Evolutionary conservation across 2,113 vertebrate genomes (phyloP).

Genomic region (Hiodon tergisus): DNA sequence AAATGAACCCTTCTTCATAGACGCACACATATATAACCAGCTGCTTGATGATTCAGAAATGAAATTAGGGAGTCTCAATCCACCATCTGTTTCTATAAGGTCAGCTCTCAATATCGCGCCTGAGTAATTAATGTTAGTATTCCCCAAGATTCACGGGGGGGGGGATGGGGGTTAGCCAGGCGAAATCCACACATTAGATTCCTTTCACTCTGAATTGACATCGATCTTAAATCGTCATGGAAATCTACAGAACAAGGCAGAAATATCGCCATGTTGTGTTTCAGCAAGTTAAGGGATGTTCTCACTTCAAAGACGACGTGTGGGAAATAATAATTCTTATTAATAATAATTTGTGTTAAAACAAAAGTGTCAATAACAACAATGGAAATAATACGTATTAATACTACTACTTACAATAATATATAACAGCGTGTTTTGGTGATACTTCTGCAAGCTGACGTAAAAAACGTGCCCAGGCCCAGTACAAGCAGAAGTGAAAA

Average conservation of each 20-base stretch:
- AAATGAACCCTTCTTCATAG: not conserved
- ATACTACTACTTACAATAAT: too few species aligned
- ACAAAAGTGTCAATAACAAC: too few species aligned
- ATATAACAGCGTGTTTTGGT: too few species aligned
- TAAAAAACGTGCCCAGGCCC: too few species aligned
- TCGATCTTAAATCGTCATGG: not conserved
- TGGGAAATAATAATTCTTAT: too few species aligned
- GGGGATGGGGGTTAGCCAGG: not conserved
- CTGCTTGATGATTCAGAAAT: conserved; percentile 17
- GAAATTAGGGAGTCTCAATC: not conserved
- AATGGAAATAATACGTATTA: too few species aligned
- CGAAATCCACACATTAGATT: not conserved
- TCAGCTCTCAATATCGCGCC: conserved; percentile 7
- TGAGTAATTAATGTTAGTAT: conserved; percentile 6
- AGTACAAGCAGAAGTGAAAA: too few species aligned
- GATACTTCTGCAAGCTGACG: too few species aligned
- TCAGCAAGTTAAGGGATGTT: not conserved
- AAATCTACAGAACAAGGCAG: not conserved
- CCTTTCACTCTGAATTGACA: not conserved
- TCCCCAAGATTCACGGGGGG: not conserved
- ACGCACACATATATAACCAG: not conserved
- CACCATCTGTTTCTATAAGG: conserved; percentile 6
- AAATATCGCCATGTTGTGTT: not conserved
- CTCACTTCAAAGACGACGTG: too few species aligned
- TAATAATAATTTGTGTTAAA: too few species aligned